Conservation (phyloP, 1,140 invertebrate species). For the Ceratosolen solmsi region DNA sequence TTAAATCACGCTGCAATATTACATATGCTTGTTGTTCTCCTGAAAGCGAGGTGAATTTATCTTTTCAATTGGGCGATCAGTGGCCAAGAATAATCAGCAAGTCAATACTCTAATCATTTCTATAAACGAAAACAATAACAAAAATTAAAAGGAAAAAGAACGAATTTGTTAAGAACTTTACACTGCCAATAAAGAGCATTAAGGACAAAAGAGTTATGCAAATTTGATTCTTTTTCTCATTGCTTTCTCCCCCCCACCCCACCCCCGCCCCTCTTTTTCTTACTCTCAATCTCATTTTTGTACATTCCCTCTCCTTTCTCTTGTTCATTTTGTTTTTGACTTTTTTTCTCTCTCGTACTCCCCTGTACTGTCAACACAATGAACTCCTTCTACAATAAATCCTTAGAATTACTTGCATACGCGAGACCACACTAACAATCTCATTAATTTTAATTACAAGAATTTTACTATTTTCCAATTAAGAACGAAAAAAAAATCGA, state of each 20-base stretch:
- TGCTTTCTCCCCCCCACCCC: not conserved
- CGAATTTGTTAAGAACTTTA: not conserved
- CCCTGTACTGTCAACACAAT: not conserved
- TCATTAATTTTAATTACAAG: conserved; percentile 4
- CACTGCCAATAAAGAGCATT: not conserved
- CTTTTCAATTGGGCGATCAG: conserved; percentile 4
- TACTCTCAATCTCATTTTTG: not conserved
- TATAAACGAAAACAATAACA: not conserved
- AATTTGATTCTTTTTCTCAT: not conserved
- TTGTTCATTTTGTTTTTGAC: not conserved
- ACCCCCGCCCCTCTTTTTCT: not conserved
- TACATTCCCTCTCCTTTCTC: not conserved
- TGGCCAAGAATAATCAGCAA: conserved; percentile 7
- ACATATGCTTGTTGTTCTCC: not conserved
- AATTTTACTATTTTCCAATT: not conserved
- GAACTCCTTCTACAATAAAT: not conserved
- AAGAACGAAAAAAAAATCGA: not conserved
- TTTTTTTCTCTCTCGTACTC: not conserved
- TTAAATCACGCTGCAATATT: conserved; percentile 2
- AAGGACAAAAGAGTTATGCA: conserved; percentile 4
- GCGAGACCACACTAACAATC: not conserved
- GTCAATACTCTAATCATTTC: conserved; percentile 18
- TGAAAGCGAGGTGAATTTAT: conserved; percentile 12
- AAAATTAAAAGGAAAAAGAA: not conserved
- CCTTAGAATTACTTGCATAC: not conserved